phyloP scores from a whole-genome alignment of 2,888 invertebrate species.

The Carabus problematicus region DNA sequence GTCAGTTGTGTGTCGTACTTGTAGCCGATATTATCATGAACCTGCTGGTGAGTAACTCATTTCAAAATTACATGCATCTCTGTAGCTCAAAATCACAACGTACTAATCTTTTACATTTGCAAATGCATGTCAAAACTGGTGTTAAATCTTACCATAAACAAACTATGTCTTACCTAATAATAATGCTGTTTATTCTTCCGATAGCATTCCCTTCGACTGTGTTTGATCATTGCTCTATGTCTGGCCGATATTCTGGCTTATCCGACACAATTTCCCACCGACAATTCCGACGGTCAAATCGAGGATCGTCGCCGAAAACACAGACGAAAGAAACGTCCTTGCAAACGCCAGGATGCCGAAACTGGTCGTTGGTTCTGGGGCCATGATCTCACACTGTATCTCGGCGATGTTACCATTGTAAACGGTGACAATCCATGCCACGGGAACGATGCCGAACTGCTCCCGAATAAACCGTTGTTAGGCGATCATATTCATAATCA shows the following conservation, averaged over 20 bases:
- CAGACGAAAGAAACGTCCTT: constrained; percentile 22
- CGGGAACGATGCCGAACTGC: neutral
- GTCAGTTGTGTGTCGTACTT: constrained; percentile 2
- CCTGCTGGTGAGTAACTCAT: neutral
- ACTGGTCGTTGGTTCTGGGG: constrained; percentile 28
- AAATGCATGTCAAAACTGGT: no score
- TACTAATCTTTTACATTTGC: no score
- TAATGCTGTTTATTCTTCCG: no score
- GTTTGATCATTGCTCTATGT: neutral
- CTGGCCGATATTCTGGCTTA: neutral
- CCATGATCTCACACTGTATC: constrained; percentile 30
- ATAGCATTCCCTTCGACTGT: neutral
- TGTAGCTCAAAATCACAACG: no score
- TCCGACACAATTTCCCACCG: constrained; percentile 3
- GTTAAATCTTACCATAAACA: no score
- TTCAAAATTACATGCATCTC: no score
- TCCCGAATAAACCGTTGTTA: neutral
- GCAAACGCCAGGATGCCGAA: neutral
- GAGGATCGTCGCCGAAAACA: constrained; percentile 24
- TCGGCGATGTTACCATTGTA: constrained; percentile 27
- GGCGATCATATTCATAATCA: neutral
- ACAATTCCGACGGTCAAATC: constrained; percentile 5
- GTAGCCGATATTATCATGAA: neutral
- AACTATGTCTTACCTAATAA: no score
- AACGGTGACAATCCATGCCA: neutral